Base-by-base conservation (phyloP, 1,140 invertebrate genomes). In the Cepaea nemoralis region DNA sequence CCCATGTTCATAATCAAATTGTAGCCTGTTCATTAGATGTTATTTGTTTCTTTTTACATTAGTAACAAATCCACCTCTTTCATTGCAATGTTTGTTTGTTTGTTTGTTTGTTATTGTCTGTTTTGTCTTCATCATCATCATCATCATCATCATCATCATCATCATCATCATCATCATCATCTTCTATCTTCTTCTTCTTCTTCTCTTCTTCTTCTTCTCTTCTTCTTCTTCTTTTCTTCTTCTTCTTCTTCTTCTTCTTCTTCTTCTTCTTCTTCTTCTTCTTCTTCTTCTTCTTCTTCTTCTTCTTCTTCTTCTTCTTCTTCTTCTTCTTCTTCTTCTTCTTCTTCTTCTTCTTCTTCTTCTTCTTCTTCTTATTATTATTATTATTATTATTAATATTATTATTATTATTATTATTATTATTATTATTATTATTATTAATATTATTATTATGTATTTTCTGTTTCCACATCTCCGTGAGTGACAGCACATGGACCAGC, bases 181-280 rank as follows among this genome's bases (percentile, higher is more conserved):
- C n/a, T n/a, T n/a, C n/a, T n/a, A 48, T 8, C 45, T 48, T 8
- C 45, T 48, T 48, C 45, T 48, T 48, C 45, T n/a, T 3, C n/a
- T 0, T 77, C 33, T 77, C 59, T 19, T 59, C 59, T 55, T 77
- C 24, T 48, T 19, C 55, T 77, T 31, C 16, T n/a, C 27, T 55
- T n/a, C 33, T n/a, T 35, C 27, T 77, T 19, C 27, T 55, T 27
- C 31, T 1, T 16, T 77, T 42, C 48, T 0, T 19, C 50, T 0
- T 31, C 50, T 59, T 33, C 22, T 48, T 48, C 45, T 48, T 48
- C 8, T 48, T 48, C 45, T 48, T 48, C 45, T 48, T 48, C 45
- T 48, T 48, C 8, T 48, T 48, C 45, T 48, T 48, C 12, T 59
- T 24, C 55, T 59, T 24, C 55, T 59, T 59, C 5, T 24, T 59